Base-by-base conservation (phyloP, 2,113 vertebrate species). In the Tragelaphus scriptus region DNA sequence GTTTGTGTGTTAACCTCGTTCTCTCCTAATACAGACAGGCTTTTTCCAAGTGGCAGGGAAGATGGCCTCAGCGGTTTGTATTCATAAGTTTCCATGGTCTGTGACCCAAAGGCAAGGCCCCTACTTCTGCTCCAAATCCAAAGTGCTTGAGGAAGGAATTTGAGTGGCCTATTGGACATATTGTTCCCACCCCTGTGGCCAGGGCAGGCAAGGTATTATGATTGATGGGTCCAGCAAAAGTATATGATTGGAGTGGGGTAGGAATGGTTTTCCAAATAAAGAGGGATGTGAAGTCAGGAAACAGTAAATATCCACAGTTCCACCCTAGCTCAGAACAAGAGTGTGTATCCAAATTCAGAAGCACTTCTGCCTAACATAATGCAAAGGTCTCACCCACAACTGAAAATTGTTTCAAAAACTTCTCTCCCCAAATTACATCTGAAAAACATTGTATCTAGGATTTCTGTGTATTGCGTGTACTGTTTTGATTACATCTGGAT, bases 141-240 rank as follows among this genome's bases (percentile, higher is more conserved):
- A 96, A 97, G 88, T 94, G 85, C 94, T 97, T 97, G 88, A 97
- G 93, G 97, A 97, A 96, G 63, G 93, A 97, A 97, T 97, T 91
- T 95, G 93, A 94, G 68, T 97, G 95, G 63, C 93, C 85, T 95
- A 16, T 97, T 97, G 91, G 95, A 98, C 96, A 81, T 86, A 96
- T 89, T 95, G 91, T 97, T 94, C 71, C 88, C 77, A 97, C 77
- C 26, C 32, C 81, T 84, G 59, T 97, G 95, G 95, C 97, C 97
- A 98, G 94, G 97, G 97, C 90, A 98, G 98, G 97, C 97, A 96
- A 96, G 93, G 92, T 97, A 97, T 97, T 97, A 79, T 63, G n/a
- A 92, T 84, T 79, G 80, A 94, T 95, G 94, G 36, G 96, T 92
- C 90, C 92, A 97, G 91, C 90, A 88, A 93, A 96, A 92, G 49